These are phyloP conservation scores for Serilophus lunatus DNA, from an alignment of 2,113 vertebrate genomes.

Conservation along the genomic window DNA sequence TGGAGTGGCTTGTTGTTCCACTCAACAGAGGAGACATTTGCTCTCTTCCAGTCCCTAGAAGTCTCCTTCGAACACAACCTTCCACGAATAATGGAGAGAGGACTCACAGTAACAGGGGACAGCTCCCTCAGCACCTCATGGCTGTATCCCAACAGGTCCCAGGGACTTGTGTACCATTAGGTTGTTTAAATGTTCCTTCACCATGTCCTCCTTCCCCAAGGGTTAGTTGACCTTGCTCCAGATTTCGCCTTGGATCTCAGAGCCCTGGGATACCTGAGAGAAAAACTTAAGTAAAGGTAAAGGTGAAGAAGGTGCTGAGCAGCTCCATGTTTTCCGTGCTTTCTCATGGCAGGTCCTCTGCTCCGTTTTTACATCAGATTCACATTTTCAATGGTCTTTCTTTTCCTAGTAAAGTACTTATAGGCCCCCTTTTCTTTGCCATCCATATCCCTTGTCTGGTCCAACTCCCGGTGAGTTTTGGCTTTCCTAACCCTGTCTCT, in stretches of 20 bases:
- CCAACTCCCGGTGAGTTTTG: accelerated
- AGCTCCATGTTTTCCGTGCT: accelerated
- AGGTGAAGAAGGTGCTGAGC: neutral
- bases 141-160: neutral
- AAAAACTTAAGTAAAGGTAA: neutral
- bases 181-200: neutral
- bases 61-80: accelerated
- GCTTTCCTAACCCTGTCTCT: neutral
- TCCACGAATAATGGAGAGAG: neutral
- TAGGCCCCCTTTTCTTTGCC: neutral
- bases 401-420: neutral
- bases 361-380: neutral
- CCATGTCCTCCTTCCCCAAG: neutral
- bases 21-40: neutral
- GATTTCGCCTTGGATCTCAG: neutral
- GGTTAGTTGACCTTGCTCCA: neutral
- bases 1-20: neutral
- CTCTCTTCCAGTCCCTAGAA: neutral
- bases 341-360: neutral
- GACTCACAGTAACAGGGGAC: neutral
- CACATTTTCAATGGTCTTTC: neutral
- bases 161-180: neutral
- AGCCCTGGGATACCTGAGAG: neutral
- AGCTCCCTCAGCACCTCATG: neutral
- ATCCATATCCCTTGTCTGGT: accelerated